These are phyloP conservation scores for Cepaea hortensis DNA, from an alignment of 2,888 invertebrate species.

Conservation along the genomic window DNA sequence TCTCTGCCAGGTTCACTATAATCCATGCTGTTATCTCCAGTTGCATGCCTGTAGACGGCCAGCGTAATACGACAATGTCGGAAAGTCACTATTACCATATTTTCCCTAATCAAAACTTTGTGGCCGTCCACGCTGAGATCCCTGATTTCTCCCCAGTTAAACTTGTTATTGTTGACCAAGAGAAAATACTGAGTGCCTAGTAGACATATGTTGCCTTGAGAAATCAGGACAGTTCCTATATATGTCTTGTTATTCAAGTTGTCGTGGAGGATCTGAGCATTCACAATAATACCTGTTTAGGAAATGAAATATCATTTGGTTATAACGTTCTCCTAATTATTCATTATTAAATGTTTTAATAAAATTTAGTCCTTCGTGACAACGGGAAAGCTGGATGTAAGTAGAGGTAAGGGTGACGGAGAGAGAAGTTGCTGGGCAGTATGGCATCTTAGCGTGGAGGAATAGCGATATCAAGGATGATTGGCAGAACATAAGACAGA, in stretches of 20 bases:
- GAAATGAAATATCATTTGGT: too few species aligned
- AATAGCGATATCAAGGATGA: too few species aligned
- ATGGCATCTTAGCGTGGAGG: too few species aligned
- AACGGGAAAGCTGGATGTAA: too few species aligned
- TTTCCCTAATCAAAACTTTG: conserved; percentile 47
- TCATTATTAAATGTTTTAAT: too few species aligned
- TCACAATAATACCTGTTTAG: conserved; percentile 52
- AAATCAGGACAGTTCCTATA: conserved; percentile 51
- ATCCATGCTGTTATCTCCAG: conserved; percentile 1
- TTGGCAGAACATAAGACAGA: too few species aligned
- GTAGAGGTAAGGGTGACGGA: too few species aligned
- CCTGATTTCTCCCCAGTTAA: conserved; percentile 47
- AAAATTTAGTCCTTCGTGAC: too few species aligned
- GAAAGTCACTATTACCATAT: conserved; percentile 50
- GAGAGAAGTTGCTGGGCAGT: too few species aligned
- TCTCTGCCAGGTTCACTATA: conserved; percentile 1
- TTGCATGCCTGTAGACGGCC: conserved; percentile 32
- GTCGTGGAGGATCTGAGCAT: conserved; percentile 48
- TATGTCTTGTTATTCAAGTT: conserved; percentile 49
- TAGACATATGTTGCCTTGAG: conserved; percentile 49
- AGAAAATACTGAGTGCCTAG: conserved; percentile 48
- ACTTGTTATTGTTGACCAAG: conserved; percentile 45
- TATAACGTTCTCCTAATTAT: too few species aligned
- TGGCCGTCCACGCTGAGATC: conserved; percentile 46
- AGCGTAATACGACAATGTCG: conserved; percentile 50